A percentile compares a stretch with the other conserved stretches of the same genome.
phyloP scores from a whole-genome alignment of 2,888 invertebrate species.

The Parthenolecanium corni region DNA sequence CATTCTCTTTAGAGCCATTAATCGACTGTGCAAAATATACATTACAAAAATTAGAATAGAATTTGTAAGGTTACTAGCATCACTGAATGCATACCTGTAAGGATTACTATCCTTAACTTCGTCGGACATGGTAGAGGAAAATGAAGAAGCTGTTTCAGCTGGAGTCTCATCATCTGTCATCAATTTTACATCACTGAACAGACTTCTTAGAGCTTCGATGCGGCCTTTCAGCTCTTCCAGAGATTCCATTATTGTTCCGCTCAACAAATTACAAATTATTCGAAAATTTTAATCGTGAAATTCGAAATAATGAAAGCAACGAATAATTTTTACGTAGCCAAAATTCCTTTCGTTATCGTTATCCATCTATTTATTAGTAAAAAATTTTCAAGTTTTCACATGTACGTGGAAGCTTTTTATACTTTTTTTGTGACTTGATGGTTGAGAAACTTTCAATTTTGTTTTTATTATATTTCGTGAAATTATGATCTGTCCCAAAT shows the following conservation, averaged over 20 bases:
- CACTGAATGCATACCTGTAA: constrained; percentile 60
- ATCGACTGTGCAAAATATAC: constrained; percentile 55
- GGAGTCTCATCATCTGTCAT: constrained; percentile 12
- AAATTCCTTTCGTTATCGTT: too few species aligned
- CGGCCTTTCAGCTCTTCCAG: constrained; percentile 19
- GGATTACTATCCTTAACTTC: constrained; percentile 98
- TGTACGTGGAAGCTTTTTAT: too few species aligned
- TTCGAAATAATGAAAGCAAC: too few species aligned
- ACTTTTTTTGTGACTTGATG: too few species aligned
- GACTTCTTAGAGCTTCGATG: constrained; percentile 21
- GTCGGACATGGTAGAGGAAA: constrained; percentile 67
- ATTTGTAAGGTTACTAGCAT: background rate
- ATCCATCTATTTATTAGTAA: too few species aligned
- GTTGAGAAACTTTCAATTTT: too few species aligned
- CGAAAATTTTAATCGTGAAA: too few species aligned
- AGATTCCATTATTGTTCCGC: constrained; percentile 20
- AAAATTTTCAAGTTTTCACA: too few species aligned
- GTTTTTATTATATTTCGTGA: too few species aligned
- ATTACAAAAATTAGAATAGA: background rate
- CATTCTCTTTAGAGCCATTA: constrained; percentile 98
- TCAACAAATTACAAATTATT: too few species aligned
- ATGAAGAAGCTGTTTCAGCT: background rate
- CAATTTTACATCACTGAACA: constrained; percentile 26
- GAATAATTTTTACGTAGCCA: too few species aligned
- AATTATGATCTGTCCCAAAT: too few species aligned